Evolutionary conservation across 2,888 invertebrate species (phyloP), one percentile per base, ranked within the genome.

Genomic region (Nomada ferruginata): DNA sequence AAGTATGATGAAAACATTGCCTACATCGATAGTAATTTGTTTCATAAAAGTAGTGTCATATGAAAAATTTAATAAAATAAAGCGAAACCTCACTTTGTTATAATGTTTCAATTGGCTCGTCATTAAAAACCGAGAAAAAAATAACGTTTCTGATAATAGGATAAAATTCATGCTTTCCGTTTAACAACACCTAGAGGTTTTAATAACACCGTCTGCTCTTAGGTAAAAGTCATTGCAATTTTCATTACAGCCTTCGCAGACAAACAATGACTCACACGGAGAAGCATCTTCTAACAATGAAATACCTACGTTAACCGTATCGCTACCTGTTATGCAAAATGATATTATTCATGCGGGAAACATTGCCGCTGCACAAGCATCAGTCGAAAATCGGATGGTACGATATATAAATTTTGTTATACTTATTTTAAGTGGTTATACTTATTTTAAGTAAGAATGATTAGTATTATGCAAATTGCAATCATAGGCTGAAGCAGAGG

Each of bases 401-500:
- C 20, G 23, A 26, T 55, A 36, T 1, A 36, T 29, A 59, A 44
- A 20, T 60, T 23, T 5, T 63, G 55, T 69, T 20, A 23, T 36
- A 15, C 9, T 20, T 20, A 20, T 20, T 20, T 20, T 20, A 20
- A 20, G 20, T 20, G 20, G 55, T 69, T 20, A 26, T 36, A 13
- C 9, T 2, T 5, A 42, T 36, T 47, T 47, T 47, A 47, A 47
- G 3, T 59, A 44, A 66, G 13, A 7, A 53, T 61, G 20, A 10
- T 57, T 29, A 44, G 9, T 53, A 55, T 60, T 70, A 20, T 70
- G 13, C 0, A n/a, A 26, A 66, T 69, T 66, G 11, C 68, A 2
- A 57, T 79, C 75, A 7, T 4, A 89, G 87, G 57, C 61, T 63
- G 89, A 89, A 20, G 89, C 85, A 57, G 95, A 95, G 83, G 96